A percentile compares a stretch with the other conserved stretches of the same genome.
Conservation (phyloP, 2,113 vertebrate species). For the Halcyon senegalensis region DNA sequence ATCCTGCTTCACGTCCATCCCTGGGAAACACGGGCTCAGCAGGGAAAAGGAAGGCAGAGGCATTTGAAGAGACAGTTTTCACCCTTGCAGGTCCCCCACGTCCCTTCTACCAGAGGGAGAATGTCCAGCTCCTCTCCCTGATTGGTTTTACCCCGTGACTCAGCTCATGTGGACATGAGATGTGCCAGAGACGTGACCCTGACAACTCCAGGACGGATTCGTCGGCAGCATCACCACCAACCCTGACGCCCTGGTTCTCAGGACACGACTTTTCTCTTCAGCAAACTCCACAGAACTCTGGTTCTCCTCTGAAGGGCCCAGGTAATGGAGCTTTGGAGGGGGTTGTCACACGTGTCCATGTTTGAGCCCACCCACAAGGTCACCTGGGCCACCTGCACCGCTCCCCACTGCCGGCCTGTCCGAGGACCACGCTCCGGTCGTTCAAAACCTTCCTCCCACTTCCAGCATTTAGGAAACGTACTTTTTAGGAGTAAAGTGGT, state of each 20-base stretch:
- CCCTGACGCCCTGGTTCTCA: fast-evolving
- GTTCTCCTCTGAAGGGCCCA: background rate
- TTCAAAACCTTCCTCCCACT: background rate
- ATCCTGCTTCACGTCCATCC: background rate
- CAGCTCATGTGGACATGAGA: fast-evolving
- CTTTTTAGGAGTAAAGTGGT: fast-evolving
- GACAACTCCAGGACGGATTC: fast-evolving
- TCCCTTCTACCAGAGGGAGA: background rate
- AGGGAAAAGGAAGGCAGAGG: background rate
- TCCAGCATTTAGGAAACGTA: background rate
- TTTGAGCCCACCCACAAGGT: background rate
- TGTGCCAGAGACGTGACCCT: background rate
- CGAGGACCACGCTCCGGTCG: fast-evolving
- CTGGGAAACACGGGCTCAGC: background rate
- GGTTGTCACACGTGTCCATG: fast-evolving
- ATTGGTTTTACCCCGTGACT: background rate
- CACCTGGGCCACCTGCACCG: background rate
- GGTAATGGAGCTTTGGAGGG: background rate
- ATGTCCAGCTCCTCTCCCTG: background rate
- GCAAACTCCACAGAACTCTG: background rate
- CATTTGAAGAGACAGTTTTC: background rate
- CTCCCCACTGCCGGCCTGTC: background rate
- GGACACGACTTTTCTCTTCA: fast-evolving
- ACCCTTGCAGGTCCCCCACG: background rate
- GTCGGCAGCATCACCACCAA: background rate